Conservation (phyloP, 2,113 vertebrate genomes). For the Rattus norvegicus region DNA sequence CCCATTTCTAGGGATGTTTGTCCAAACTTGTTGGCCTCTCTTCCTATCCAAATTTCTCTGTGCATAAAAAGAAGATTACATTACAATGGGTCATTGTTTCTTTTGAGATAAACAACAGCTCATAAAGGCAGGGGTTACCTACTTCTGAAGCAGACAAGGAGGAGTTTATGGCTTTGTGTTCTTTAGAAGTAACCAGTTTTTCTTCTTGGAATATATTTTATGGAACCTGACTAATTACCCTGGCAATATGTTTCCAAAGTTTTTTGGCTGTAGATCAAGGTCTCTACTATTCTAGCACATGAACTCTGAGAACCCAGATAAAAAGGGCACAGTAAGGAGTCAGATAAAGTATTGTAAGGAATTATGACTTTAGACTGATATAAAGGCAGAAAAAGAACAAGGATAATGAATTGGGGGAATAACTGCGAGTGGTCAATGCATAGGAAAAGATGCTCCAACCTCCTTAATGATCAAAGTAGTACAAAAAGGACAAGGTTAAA, state of each 20-base stretch:
- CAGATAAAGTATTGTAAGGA: neutral
- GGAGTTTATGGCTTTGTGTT: slow-evolving; percentile 62
- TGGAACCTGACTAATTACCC: slow-evolving; percentile 57
- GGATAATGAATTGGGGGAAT: slow-evolving; percentile 42
- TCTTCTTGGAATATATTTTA: slow-evolving; percentile 65
- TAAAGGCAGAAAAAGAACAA: neutral
- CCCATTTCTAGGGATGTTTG: neutral
- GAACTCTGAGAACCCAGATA: neutral
- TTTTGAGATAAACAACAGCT: slow-evolving; percentile 44
- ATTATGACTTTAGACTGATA: slow-evolving; percentile 23
- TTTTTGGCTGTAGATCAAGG: slow-evolving; percentile 59
- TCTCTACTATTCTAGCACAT: neutral
- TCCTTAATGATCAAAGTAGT: slow-evolving; percentile 18
- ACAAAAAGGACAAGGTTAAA: neutral
- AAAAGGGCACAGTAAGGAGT: neutral
- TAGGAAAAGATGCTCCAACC: neutral
- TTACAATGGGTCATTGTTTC: slow-evolving; percentile 70
- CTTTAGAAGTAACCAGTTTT: slow-evolving; percentile 65
- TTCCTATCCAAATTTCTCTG: slow-evolving; percentile 50
- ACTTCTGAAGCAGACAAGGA: slow-evolving; percentile 52
- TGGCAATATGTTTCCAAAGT: slow-evolving; percentile 25
- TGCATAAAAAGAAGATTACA: slow-evolving; percentile 46
- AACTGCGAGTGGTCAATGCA: neutral
- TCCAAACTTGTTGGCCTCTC: neutral
- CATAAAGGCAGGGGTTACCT: slow-evolving; percentile 52